Evolutionary conservation across 2,797 vertebrate genomes (phyloP), one percentile per base, ranked within the genome.

Genomic region (Erpetoichthys calabaricus): DNA sequence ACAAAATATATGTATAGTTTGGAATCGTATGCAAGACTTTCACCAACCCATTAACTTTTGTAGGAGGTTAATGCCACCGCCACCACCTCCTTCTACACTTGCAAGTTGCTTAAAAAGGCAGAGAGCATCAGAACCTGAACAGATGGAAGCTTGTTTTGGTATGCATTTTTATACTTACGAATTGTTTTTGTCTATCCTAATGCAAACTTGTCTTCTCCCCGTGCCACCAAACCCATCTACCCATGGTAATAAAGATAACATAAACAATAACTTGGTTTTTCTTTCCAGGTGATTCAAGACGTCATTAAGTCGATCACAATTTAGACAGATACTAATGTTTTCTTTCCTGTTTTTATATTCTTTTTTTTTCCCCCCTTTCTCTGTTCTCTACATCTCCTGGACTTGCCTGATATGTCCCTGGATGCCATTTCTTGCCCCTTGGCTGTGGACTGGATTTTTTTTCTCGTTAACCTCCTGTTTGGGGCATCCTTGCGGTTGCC

Each of bases 21-120:
- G 2, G 25, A 25, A 25, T 25, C 25, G 2, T 25, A 25, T 25
- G 25, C 25, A 25, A 25, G 25, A 25, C 25, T 25, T 25, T 25
- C 25, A 25, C 25, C 25, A 25, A 25, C 25, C 25, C 25, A 25
- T 25, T 25, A 25, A 25, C 57, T 41, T 53, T 9, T 47, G 42
- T 58, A 86, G 84, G 64, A 55, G 74, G 25, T 61, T 88, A 67
- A 88, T 86, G 84, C 84, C 83, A 5, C 81, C 85, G 1, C 85
- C 83, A 0, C 69, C 68, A 3, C 70, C 76, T 1, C 70, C 65
- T 8, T 64, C 64, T 25, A 68, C 74, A 9, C 61, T 63, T 6
- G 67, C 73, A 2, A 59, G 68, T 44, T 6, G 57, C 0, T 76
- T 73, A 50, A 86, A 86, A 71, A 76, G 84, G 63, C 70, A 3